phyloP scores from a whole-genome alignment of 1,140 invertebrate species.

The Drosophila truncata region DNA sequence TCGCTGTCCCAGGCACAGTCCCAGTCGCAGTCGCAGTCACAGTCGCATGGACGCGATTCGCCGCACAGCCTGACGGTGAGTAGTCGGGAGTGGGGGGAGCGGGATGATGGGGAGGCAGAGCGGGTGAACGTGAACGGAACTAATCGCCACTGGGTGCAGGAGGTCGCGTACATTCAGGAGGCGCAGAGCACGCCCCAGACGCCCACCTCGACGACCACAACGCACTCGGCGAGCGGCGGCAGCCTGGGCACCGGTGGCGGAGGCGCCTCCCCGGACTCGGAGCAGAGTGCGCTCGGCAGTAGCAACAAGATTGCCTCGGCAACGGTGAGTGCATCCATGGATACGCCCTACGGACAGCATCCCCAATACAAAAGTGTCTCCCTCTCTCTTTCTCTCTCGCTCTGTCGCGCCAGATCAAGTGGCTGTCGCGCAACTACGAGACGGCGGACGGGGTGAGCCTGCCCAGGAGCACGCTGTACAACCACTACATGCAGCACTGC shows the following conservation, averaged over 20 bases:
- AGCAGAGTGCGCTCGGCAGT: conserved; percentile 89
- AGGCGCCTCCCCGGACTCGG: conserved; percentile 86
- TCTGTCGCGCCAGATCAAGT: conserved; percentile 91
- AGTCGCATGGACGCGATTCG: conserved; percentile 89
- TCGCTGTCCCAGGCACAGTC: conserved; percentile 56
- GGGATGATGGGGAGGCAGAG: conserved; percentile 40
- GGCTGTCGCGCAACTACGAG: conserved; percentile 99
- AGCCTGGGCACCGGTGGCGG: conserved; percentile 85
- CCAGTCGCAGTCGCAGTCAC: conserved; percentile 87
- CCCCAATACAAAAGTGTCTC: conserved; percentile 25
- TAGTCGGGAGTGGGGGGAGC: conserved; percentile 59
- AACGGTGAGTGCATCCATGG: conserved; percentile 90
- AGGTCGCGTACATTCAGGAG: conserved; percentile 85
- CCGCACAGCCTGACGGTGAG: conserved; percentile 89
- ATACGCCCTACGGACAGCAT: conserved; percentile 12
- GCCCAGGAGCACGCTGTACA: conserved; percentile 97
- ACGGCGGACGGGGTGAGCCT: conserved; percentile 98
- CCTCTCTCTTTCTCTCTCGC: conserved; percentile 42
- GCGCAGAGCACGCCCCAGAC: conserved; percentile 88
- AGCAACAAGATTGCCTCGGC: conserved; percentile 95
- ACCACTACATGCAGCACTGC: conserved; percentile 98
- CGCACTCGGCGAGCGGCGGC: conserved; percentile 84
- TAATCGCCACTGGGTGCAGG: conserved; percentile 72
- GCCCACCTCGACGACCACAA: conserved; percentile 87
- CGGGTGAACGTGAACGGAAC: conserved; percentile 45